Conservation (phyloP, 2,113 vertebrate species). For the Cervus canadensis region DNA sequence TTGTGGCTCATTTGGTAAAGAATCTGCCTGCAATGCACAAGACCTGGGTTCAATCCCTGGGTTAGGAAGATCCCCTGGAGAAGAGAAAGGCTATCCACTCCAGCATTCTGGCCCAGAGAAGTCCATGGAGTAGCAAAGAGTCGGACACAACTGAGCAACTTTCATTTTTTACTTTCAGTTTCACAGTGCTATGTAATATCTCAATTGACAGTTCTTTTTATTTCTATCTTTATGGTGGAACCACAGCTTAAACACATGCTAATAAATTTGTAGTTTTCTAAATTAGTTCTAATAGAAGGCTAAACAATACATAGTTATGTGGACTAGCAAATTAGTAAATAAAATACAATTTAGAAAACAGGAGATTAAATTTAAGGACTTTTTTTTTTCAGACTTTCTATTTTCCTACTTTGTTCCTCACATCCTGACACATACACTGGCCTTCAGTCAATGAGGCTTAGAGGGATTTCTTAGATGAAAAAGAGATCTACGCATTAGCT, state of each 20-base stretch:
- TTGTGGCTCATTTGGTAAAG: not conserved
- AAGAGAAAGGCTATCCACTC: not conserved
- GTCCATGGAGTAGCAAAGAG: not conserved
- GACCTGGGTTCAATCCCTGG: not conserved
- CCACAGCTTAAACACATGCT: not conserved
- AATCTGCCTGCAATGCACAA: rapidly evolving
- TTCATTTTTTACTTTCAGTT: not conserved
- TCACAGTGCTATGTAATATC: not conserved
- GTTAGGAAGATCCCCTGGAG: not conserved
- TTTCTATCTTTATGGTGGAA: not conserved
- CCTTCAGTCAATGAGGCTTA: conserved; percentile 77
- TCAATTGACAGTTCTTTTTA: not conserved
- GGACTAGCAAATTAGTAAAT: not conserved
- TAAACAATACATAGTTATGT: not conserved
- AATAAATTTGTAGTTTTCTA: not conserved
- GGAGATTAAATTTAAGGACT: not conserved
- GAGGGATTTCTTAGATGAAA: conserved; percentile 77
- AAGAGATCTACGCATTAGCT: conserved; percentile 63
- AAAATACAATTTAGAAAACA: not conserved
- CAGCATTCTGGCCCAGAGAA: not conserved
- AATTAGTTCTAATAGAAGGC: not conserved
- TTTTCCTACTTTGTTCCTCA: conserved; percentile 44
- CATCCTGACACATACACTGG: not conserved
- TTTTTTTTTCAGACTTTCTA: not conserved
- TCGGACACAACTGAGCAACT: not conserved